Evolutionary conservation across 2,888 invertebrate genomes (phyloP), one percentile per base, ranked within the genome.

Genomic region (Chloroclysta siterata): DNA sequence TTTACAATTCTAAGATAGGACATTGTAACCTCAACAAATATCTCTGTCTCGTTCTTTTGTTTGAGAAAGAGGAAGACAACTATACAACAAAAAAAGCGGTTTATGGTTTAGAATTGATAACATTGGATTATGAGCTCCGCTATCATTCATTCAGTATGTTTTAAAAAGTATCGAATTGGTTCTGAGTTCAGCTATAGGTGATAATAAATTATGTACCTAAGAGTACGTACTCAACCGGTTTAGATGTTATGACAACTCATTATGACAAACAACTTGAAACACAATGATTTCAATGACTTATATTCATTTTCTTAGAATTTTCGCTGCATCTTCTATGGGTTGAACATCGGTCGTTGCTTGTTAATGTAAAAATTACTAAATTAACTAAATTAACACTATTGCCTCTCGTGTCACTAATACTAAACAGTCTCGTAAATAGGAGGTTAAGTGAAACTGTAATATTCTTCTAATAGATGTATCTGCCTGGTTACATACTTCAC

Each of bases 1-100:
- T 22, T 2, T 22, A 22, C 1, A 22, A 22, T 22, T 22, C 22
- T 22, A 88, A 86, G 83, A 88, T 87, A 72, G 10, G 33, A 1
- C 13, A 22, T 47, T 22, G n/a, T 22, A 22, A 22, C 22, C 3
- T 22, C 22, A 22, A 3, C 41, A 41, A n/a, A n/a, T n/a, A 6
- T 14, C 42, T 14, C 11, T 39, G 11, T 11, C 36, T 39, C 36
- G 44, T 15, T 44, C 44, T 42, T 11, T 44, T 13, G 7, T 39
- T 11, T 44, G 15, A 15, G 14, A 44, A 14, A 44, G 14, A 39
- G 3, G 4, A 11, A 39, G 36, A 10, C 2, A 39, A 39, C 36
- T 10, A 39, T 39, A 11, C 36, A 39, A 39, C 36, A 3, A 39
- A 39, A 39, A 39, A 39, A 39, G 36, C 36, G 36, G 0, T 11